These are phyloP conservation scores for Campoletis raptor DNA, from an alignment of 2,888 invertebrate genomes.

Conservation along the genomic window DNA sequence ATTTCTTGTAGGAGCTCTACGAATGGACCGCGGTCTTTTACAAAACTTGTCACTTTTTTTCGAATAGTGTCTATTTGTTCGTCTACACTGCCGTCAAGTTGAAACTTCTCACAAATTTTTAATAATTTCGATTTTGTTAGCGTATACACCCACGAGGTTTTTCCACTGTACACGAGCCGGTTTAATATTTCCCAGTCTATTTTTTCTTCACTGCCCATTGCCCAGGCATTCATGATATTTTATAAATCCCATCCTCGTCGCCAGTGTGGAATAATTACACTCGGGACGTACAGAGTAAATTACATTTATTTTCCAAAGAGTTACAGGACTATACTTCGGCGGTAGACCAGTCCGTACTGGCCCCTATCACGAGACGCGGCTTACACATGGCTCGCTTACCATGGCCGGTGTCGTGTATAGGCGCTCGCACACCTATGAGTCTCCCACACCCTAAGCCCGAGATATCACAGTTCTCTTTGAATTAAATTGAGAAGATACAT, in stretches of 20 bases:
- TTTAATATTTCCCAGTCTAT: conserved; percentile 32
- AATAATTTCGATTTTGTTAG: not conserved
- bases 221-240: not conserved
- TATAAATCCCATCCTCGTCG: not conserved
- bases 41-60: conserved; percentile 15
- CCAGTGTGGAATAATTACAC: conserved; percentile 12
- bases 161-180: conserved; percentile 29
- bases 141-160: conserved; percentile 34
- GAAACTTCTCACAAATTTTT: conserved; percentile 19
- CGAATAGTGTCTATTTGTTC: conserved; percentile 11
- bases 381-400: too few species aligned
- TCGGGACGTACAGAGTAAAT: not conserved
- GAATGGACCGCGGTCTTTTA: conserved; percentile 27
- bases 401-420: too few species aligned
- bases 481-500: conserved; percentile 27
- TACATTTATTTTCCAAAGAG: too few species aligned
- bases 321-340: too few species aligned
- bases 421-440: too few species aligned
- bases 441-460: not conserved
- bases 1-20: not conserved
- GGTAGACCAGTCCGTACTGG: too few species aligned
- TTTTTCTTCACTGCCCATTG: not conserved
- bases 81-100: conserved; percentile 13
- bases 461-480: conserved; percentile 46
- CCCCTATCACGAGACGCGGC: too few species aligned